Percentiles rank a stretch among this genome's conserved stretches.
Evolutionary conservation across 2,888 invertebrate species (phyloP).

Genomic region (Tromatobia lineatoria): DNA sequence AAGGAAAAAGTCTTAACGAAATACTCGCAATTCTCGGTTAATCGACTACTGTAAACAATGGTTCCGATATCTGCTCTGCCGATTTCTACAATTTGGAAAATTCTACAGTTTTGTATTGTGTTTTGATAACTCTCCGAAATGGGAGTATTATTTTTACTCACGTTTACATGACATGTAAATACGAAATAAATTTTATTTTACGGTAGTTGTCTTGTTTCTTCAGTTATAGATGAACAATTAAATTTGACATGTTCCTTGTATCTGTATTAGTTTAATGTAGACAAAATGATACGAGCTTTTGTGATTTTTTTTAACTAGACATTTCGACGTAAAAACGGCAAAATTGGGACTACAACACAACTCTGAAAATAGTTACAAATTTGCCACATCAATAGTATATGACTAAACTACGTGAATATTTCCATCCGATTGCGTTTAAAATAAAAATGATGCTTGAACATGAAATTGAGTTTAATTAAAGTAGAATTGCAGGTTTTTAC

Average conservation of each 20-base stretch:
- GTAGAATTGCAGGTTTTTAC: not conserved
- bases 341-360: not conserved
- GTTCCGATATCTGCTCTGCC: not conserved
- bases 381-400: not conserved
- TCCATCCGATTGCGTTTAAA: not conserved
- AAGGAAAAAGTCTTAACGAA: constrained; percentile 57
- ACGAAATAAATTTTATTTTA: not conserved
- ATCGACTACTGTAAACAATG: constrained; percentile 9
- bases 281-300: too few species aligned
- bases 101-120: too few species aligned
- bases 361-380: too few species aligned
- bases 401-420: not conserved
- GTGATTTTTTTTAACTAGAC: too few species aligned
- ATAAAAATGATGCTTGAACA: not conserved
- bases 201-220: too few species aligned
- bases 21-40: constrained; percentile 64
- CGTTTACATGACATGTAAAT: not conserved
- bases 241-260: too few species aligned
- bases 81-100: not conserved
- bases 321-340: not conserved
- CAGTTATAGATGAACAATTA: too few species aligned
- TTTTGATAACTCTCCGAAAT: too few species aligned
- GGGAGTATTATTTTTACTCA: not conserved
- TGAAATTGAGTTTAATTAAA: not conserved
- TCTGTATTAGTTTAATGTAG: too few species aligned